phyloP scores from a whole-genome alignment of 1,140 invertebrate species.

The Calliphora vicina region DNA sequence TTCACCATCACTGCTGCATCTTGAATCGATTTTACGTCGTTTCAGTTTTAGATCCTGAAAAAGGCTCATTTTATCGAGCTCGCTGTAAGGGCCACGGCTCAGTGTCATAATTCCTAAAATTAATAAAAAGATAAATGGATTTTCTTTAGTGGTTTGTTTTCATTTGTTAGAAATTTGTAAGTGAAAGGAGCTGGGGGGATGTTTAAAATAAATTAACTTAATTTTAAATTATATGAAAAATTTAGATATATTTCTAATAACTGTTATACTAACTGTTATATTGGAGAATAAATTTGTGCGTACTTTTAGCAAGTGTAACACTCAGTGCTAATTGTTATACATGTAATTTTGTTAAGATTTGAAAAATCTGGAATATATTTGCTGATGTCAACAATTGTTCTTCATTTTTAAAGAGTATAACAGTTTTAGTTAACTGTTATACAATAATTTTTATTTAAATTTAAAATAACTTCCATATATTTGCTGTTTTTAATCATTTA shows the following conservation, averaged over 20 bases:
- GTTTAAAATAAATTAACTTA: background rate
- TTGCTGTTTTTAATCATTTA: background rate
- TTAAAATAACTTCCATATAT: background rate
- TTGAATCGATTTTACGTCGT: constrained; percentile 94
- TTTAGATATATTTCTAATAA: background rate
- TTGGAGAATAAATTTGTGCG: background rate
- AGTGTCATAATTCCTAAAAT: constrained; percentile 95
- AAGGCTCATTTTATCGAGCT: constrained; percentile 97
- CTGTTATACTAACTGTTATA: constrained; percentile 8
- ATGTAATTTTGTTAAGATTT: no score
- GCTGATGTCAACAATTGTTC: no score
- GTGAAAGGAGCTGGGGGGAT: background rate
- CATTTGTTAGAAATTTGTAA: background rate
- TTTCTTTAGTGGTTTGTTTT: background rate
- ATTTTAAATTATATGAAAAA: background rate
- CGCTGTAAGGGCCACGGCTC: constrained; percentile 89
- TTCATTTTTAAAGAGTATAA: background rate
- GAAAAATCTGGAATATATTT: no score
- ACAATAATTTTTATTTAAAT: background rate
- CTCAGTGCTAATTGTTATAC: no score
- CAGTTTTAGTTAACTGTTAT: background rate
- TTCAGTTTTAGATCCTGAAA: constrained; percentile 98
- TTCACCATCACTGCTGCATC: constrained; percentile 95
- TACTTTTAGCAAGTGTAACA: no score
- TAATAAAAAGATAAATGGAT: background rate